Base-by-base conservation (phyloP, 2,113 vertebrate species). In the Platycercus adscitus region DNA sequence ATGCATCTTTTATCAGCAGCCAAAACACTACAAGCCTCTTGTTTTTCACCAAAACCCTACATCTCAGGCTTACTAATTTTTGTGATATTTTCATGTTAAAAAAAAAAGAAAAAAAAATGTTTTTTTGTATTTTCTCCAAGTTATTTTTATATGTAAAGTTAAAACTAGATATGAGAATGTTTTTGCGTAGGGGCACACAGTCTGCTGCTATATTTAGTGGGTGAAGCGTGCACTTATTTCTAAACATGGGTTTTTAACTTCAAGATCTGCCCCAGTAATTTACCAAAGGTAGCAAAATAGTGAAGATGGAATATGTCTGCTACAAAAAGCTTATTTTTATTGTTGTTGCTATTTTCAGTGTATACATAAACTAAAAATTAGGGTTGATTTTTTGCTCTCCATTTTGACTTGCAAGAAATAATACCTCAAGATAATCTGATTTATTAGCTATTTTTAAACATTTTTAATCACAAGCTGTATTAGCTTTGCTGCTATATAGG, bases 121-220 rank as follows among this genome's bases (percentile, higher is more conserved):
- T 99, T 98, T 98, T 99, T 99, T 99, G 98, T 99, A 99, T 99
- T 98, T 99, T 99, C 98, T 98, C 98, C 98, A 99, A 98, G 98
- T 99, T 99, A 99, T 99, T 99, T 99, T 99, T 99, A 98, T 99
- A 99, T 99, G 98, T 99, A 99, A 99, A 98, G 99, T 99, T 99
- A 99, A 98, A 99, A 98, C 98, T 99, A 99, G 98, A 98, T 98
- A 98, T 92, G 98, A 99, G 99, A 99, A 99, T 99, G 98, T 99
- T 98, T 97, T 98, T 98, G 98, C 98, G 98, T 99, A 99, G 98
- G 98, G 98, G 99, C 98, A 98, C 98, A 98, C 98, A 99, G 99
- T 99, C 98, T 97, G 98, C 98, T 98, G 98, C 99, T 98, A 98
- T 98, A 97, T 97, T 96, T 97, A 96, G 98, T 98, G 99, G 98